A percentile compares a stretch with the other conserved stretches of the same genome.
Conservation (phyloP, 1,140 invertebrate genomes). For the Asobara japonica region DNA sequence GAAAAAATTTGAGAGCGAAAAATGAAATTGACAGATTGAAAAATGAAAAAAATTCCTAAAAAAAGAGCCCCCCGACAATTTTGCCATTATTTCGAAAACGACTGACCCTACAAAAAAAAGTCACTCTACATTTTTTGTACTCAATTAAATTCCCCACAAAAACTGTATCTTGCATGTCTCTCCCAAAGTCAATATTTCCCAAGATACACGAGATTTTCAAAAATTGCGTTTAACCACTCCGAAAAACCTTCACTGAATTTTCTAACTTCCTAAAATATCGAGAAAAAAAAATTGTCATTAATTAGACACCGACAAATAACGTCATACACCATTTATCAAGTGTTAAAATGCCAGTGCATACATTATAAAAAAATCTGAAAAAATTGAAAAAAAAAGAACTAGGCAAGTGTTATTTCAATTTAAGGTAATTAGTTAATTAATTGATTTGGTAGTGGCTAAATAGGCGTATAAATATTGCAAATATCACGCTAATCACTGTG, state of each 20-base stretch:
- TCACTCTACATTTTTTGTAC: too few species aligned
- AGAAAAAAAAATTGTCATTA: background rate
- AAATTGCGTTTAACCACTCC: background rate
- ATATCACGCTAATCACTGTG: background rate
- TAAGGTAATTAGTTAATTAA: background rate
- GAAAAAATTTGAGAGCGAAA: too few species aligned
- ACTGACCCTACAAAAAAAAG: too few species aligned
- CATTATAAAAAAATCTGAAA: background rate
- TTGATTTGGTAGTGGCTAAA: background rate
- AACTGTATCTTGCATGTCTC: too few species aligned
- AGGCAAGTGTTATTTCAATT: background rate
- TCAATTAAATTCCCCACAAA: too few species aligned
- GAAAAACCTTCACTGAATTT: background rate
- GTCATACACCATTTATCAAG: background rate
- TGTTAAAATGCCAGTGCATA: constrained; percentile 7
- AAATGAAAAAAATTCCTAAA: too few species aligned
- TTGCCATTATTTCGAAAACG: too few species aligned
- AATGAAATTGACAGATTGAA: too few species aligned
- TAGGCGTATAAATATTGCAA: constrained; percentile 4
- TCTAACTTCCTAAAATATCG: background rate
- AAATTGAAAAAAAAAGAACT: background rate
- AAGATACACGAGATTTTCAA: too few species aligned
- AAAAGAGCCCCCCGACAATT: too few species aligned
- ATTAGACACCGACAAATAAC: background rate
- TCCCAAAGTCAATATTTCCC: too few species aligned